Evolutionary conservation across 2,113 vertebrate genomes (phyloP).

Genomic region (Isurus oxyrinchus): DNA sequence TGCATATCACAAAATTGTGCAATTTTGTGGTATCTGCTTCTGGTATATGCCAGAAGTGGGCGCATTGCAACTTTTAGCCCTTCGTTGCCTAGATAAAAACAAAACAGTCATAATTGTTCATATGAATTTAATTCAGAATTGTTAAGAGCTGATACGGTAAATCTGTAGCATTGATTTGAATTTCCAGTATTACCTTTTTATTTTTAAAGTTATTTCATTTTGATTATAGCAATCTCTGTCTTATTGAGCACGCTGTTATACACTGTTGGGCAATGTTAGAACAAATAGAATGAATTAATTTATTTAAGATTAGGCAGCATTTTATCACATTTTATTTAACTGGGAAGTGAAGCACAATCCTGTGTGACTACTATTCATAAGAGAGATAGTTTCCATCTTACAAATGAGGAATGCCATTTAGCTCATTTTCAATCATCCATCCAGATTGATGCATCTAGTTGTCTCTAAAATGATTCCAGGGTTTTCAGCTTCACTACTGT

Average conservation of each 20-base stretch:
- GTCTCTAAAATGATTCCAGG: neutral
- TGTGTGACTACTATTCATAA: neutral
- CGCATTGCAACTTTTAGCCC: neutral
- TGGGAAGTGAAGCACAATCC: neutral
- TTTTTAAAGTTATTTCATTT: neutral
- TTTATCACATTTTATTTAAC: constrained; percentile 22
- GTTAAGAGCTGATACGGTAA: neutral
- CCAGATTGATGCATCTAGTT: neutral
- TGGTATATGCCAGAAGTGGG: neutral
- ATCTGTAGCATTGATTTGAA: neutral
- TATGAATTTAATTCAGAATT: neutral
- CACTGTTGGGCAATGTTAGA: neutral
- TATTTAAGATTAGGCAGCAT: constrained; percentile 15
- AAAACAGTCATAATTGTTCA: neutral
- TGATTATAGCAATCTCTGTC: neutral
- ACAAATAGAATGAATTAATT: neutral
- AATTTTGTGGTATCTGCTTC: neutral
- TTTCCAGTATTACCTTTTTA: neutral
- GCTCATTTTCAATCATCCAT: neutral
- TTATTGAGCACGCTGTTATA: neutral
- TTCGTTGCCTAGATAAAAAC: neutral
- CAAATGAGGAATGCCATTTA: neutral
- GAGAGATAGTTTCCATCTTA: neutral
- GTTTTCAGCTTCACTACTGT: neutral
- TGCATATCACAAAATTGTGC: neutral